Base-by-base conservation (phyloP, 2,797 vertebrate species). In the Chelon auratus region DNA sequence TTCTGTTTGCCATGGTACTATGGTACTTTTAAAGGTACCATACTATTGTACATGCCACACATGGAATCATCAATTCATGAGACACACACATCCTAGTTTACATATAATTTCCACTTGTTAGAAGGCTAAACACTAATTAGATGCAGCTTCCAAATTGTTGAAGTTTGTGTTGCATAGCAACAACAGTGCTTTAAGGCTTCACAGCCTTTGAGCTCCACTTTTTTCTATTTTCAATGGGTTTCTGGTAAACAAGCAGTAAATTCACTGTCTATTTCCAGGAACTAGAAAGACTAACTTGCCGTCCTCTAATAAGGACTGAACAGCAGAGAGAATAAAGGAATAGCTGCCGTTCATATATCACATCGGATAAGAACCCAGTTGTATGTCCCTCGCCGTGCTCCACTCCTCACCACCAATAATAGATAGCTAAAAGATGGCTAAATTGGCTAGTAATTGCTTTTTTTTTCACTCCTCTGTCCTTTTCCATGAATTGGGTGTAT, bases 151-250 rank as follows among this genome's bases (percentile, higher is more conserved):
- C 51, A 24, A 50, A 64, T 58, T 66, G 75, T 68, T 58, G 62
- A 67, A 75, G 33, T 80, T 68, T 78, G 52, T 5, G 76, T 84
- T 64, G 81, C 81, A 18, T 84, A 57, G 83, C 79, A 88, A 84
- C 83, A 68, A 9, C 50, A 48, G 45, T 12, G 55, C 71, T 64
- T 52, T 8, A 18, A 63, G 61, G 62, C 67, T 71, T 43, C 56
- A 14, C 64, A 67, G 64, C 62, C 72, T 81, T 65, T 55, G 36
- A 67, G 73, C 52, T 60, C 20, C 33, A 0, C 47, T 17, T 77
- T 30, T 74, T 18, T 26, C 22, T 12, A 61, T 63, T 39, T 57
- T 66, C 68, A 68, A 68, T 57, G 74, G 61, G 1, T 33, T 37
- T 52, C 48, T 17, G 1, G 56, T 40, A 51, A 62, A 80, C 42